These are phyloP conservation scores for Pogonocichla stellata DNA, from an alignment of 2,113 vertebrate species.

Conservation along the genomic window DNA sequence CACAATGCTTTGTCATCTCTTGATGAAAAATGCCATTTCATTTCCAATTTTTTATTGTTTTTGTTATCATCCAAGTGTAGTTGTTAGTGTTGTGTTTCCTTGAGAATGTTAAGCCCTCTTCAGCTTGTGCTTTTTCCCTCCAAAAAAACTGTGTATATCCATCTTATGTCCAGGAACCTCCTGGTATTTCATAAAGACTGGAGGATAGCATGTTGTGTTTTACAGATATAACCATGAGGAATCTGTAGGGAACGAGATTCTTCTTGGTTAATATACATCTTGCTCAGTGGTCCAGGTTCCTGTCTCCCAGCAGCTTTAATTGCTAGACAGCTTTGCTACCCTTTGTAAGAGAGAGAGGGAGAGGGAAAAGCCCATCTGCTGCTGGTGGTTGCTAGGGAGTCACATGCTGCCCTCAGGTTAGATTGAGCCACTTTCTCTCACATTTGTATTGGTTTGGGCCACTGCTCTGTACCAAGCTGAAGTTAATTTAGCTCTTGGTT, in stretches of 20 bases:
- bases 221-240: neutral
- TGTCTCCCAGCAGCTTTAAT: neutral
- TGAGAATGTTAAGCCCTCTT: neutral
- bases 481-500: neutral
- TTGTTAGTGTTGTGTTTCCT: neutral
- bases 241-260: neutral
- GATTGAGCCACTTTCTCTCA: neutral
- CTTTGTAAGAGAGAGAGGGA: neutral
- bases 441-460: neutral
- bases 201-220: neutral
- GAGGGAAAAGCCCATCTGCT: slow-evolving; percentile 40
- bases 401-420: neutral
- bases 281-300: neutral
- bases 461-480: neutral
- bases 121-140: neutral
- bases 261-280: neutral
- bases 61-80: neutral
- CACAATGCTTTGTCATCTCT: neutral
- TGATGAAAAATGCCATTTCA: neutral
- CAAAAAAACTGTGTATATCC: neutral
- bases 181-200: neutral
- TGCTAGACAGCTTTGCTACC: neutral
- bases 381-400: slow-evolving; percentile 28
- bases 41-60: neutral
- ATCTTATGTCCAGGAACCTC: neutral